These are phyloP conservation scores for Sebastes hubbsi DNA, from an alignment of 2,797 vertebrate genomes.

Conservation along the genomic window DNA sequence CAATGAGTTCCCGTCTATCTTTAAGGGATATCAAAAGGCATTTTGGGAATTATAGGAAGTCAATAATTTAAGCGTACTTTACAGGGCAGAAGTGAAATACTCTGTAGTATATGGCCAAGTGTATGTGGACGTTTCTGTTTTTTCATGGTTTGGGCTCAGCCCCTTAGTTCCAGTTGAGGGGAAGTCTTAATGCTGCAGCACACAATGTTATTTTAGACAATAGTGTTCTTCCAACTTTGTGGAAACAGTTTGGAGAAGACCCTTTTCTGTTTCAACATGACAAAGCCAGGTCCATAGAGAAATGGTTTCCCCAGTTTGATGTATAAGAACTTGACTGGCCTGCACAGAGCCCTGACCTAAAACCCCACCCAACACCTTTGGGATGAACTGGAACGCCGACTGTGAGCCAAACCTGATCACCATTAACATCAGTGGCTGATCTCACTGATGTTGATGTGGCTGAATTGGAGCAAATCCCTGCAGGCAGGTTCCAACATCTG, in stretches of 20 bases:
- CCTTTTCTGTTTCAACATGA: too few relatives aligned
- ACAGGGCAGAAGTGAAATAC: not conserved
- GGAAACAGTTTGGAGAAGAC: too few relatives aligned
- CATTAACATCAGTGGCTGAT: not conserved
- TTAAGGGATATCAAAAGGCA: not conserved
- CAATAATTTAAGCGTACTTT: not conserved
- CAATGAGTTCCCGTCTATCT: not conserved
- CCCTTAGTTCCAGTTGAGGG: too few relatives aligned
- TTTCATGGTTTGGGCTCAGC: too few relatives aligned
- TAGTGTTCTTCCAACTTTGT: not conserved
- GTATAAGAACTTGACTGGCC: too few relatives aligned
- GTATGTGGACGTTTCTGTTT: too few relatives aligned
- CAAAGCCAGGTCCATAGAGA: too few relatives aligned
- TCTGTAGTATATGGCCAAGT: too few relatives aligned
- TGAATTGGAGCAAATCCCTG: not conserved
- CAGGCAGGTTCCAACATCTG: not conserved
- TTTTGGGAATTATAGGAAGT: not conserved
- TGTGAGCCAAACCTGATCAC: not conserved
- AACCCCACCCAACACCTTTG: not conserved
- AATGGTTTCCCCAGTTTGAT: too few relatives aligned
- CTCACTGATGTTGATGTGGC: not conserved
- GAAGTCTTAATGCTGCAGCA: not conserved
- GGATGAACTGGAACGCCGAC: not conserved
- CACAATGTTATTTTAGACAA: not conserved
- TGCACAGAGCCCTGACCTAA: too few relatives aligned